These are phyloP conservation scores for Ceratina australensis DNA, from an alignment of 1,140 invertebrate species.

Conservation along the genomic window DNA sequence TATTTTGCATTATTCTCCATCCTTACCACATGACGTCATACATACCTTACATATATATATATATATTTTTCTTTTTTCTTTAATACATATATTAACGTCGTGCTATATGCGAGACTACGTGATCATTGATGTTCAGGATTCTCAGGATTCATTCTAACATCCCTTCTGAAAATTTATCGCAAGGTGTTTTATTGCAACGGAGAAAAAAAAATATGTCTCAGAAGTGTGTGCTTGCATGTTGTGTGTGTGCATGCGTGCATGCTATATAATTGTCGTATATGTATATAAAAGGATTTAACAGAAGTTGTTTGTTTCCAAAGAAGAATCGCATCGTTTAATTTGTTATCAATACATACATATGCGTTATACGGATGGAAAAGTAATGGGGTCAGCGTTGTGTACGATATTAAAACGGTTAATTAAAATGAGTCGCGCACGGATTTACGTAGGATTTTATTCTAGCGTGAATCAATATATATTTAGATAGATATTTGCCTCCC, in stretches of 20 bases:
- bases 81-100: slow-evolving; percentile 19
- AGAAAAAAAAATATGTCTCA: slow-evolving; percentile 10
- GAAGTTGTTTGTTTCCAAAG: background rate
- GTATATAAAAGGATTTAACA: slow-evolving; percentile 15
- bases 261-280: slow-evolving; percentile 50
- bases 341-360: background rate
- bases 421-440: background rate
- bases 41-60: slow-evolving; percentile 42
- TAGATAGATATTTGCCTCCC: too few species aligned
- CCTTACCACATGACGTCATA: slow-evolving; percentile 56
- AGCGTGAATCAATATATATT: too few species aligned
- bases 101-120: slow-evolving; percentile 13
- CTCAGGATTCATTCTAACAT: slow-evolving; percentile 23
- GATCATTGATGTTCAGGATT: slow-evolving; percentile 29
- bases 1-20: slow-evolving; percentile 67
- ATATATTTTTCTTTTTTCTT: slow-evolving; percentile 15
- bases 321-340: slow-evolving; percentile 20
- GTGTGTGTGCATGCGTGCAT: slow-evolving; percentile 66
- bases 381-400: background rate
- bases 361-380: slow-evolving; percentile 2
- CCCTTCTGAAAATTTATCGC: background rate
- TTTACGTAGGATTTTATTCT: too few species aligned
- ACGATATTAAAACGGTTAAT: background rate
- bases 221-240: slow-evolving; percentile 64
- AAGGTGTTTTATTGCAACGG: slow-evolving; percentile 37